These are phyloP conservation scores for Pogonocichla stellata DNA, from an alignment of 2,113 vertebrate genomes.

Conservation along the genomic window DNA sequence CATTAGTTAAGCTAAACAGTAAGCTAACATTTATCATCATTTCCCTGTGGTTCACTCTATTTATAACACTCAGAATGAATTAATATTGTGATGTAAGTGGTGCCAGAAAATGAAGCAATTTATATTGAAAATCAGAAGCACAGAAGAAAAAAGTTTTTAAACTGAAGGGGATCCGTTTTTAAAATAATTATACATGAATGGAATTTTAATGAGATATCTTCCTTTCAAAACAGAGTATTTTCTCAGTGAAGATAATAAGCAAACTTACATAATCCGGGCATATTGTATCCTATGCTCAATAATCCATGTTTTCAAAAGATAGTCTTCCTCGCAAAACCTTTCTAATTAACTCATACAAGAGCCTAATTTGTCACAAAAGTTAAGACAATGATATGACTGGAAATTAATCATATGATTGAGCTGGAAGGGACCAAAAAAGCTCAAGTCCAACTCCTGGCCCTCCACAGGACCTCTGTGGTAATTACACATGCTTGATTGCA, in stretches of 20 bases:
- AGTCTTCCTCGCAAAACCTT: not conserved
- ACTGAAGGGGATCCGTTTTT: not conserved
- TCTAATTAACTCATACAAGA: not conserved
- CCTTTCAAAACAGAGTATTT: not conserved
- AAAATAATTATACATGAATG: not conserved
- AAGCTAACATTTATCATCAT: not conserved
- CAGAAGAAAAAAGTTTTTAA: not conserved
- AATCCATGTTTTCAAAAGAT: not conserved
- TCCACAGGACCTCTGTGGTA: not conserved
- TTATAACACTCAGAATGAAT: not conserved
- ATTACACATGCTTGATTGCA: not conserved
- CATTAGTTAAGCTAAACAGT: not conserved
- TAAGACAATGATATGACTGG: not conserved
- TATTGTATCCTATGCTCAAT: not conserved
- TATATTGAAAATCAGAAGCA: not conserved
- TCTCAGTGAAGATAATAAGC: not conserved
- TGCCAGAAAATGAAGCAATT: not conserved
- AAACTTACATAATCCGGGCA: not conserved
- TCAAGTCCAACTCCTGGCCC: not conserved
- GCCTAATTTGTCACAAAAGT: not conserved
- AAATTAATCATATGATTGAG: not conserved
- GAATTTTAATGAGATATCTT: not conserved
- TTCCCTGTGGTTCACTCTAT: not conserved
- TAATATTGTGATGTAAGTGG: not conserved
- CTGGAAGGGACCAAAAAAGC: not conserved